Base-by-base conservation (phyloP, 2,797 vertebrate genomes). In the Falco novaeseelandiae region DNA sequence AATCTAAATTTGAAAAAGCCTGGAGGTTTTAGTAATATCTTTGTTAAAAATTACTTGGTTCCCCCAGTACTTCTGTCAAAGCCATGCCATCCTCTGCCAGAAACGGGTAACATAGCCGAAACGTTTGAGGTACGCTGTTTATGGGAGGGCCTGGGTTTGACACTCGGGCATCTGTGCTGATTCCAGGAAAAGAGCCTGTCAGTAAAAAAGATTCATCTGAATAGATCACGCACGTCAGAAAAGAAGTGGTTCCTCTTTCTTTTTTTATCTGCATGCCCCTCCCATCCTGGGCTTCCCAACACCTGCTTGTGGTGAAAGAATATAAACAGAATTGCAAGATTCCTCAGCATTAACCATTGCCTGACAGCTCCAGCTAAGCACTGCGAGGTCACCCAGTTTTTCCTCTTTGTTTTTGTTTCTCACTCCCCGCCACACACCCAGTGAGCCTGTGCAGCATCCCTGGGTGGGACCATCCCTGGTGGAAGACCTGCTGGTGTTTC, bases 131-230 rank as follows among this genome's bases (percentile, higher is more conserved):
- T 77, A 26, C 1, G 0, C 40, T 73, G 14, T 83, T 96, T 76
- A 34, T 86, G 12, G 2, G 38, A 83, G 71, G 66, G 42, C 15
- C 29, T 2, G 0, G 10, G 52, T 58, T 61, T 66, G 52, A 76
- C 22, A 9, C 49, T 55, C 59, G 46, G 48, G 79, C 8, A 16
- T 55, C 78, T 0, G 3, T 78, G 58, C 70, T 46, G 42, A 93
- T 96, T 95, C 95, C 94, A 95, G 96, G 97, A 97, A 97, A 82
- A 91, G 82, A 81, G 48, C 14, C 58, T 94, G 89, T 87, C 2
- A 0, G 87, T 96, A 95, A 94, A 92, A 90, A 72, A 93, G 83
- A 90, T 94, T 95, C 84, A 73, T 95, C 89, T 94, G 92, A 94
- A 73, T 49, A 94, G 84, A 76, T 95, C 66, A 90, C 1, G 1